A percentile compares a stretch with the other conserved stretches of the same genome.
phyloP scores from a whole-genome alignment of 2,113 vertebrate species.

The Dasyornis broadbenti region DNA sequence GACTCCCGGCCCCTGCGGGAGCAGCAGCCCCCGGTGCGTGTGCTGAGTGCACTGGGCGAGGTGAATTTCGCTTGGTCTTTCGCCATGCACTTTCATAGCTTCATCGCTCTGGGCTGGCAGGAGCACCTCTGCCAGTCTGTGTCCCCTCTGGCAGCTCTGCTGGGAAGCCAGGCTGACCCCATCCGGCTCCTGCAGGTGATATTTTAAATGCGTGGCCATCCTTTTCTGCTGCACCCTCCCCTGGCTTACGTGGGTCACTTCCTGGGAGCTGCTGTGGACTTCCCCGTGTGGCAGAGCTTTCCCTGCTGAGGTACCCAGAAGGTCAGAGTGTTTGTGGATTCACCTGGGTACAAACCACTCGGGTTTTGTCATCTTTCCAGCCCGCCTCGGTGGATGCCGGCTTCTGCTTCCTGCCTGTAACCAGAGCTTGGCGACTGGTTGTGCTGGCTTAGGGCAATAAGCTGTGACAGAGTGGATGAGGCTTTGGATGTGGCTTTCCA shows the following conservation, averaged over 20 bases:
- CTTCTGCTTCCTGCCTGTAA: neutral
- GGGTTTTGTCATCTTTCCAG: neutral
- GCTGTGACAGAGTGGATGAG: neutral
- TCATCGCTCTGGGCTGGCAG: neutral
- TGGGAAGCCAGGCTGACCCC: neutral
- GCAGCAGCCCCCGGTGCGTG: accelerated
- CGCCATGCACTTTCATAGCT: accelerated
- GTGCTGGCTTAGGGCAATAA: neutral
- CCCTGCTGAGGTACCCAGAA: neutral
- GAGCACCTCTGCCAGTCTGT: accelerated
- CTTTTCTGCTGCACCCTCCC: neutral
- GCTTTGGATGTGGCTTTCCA: neutral
- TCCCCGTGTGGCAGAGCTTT: neutral
- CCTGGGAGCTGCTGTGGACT: neutral
- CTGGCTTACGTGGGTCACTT: accelerated
- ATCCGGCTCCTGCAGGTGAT: accelerated
- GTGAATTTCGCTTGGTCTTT: neutral
- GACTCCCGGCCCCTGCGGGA: neutral
- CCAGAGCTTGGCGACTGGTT: neutral
- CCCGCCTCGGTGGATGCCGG: neutral
- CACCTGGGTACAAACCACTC: too few relatives aligned
- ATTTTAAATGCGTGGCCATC: neutral
- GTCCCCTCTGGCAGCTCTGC: neutral
- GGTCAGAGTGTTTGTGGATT: neutral
- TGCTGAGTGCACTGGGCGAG: accelerated